Evolutionary conservation across 1,140 invertebrate species (phyloP).

Genomic region (Leucophenga varia): DNA sequence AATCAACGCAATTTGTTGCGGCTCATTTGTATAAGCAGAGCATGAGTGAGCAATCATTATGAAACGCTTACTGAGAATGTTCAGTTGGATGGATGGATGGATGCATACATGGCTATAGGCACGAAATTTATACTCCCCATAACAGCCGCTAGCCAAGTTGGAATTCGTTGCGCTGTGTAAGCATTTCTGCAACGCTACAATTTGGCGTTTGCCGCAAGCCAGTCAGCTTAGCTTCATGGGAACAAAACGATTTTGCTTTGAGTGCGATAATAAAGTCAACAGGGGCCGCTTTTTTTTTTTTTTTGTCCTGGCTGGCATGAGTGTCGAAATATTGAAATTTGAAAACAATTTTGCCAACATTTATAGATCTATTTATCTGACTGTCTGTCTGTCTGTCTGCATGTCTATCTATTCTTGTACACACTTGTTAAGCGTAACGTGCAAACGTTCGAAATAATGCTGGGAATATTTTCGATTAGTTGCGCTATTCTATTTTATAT

Average conservation of each 20-base stretch:
- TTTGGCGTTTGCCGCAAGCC: slow-evolving; percentile 8
- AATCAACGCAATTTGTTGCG: slow-evolving; percentile 46
- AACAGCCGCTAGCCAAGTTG: slow-evolving; percentile 27
- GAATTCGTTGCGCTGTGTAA: slow-evolving; percentile 46
- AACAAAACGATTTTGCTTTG: slow-evolving; percentile 7
- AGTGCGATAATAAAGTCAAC: neutral
- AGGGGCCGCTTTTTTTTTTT: slow-evolving; percentile 8
- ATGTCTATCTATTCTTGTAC: too few species aligned
- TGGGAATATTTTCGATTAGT: slow-evolving; percentile 23
- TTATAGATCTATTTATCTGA: too few species aligned
- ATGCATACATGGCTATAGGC: slow-evolving; percentile 1
- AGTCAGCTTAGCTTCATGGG: slow-evolving; percentile 32
- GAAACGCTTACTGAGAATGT: too few species aligned
- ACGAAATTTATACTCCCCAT: too few species aligned
- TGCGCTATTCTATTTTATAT: too few species aligned
- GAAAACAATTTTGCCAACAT: slow-evolving; percentile 39
- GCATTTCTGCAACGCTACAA: slow-evolving; percentile 44
- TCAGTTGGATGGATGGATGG: slow-evolving; percentile 8
- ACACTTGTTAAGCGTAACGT: slow-evolving; percentile 27
- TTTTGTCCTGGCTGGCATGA: slow-evolving; percentile 7
- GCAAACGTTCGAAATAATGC: slow-evolving; percentile 5
- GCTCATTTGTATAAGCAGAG: slow-evolving; percentile 44
- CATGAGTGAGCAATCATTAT: slow-evolving; percentile 15
- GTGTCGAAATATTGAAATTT: slow-evolving; percentile 46
- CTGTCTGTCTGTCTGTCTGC: too few species aligned